phyloP scores from a whole-genome alignment of 2,113 vertebrate species.

The Rhinolophus sinicus region DNA sequence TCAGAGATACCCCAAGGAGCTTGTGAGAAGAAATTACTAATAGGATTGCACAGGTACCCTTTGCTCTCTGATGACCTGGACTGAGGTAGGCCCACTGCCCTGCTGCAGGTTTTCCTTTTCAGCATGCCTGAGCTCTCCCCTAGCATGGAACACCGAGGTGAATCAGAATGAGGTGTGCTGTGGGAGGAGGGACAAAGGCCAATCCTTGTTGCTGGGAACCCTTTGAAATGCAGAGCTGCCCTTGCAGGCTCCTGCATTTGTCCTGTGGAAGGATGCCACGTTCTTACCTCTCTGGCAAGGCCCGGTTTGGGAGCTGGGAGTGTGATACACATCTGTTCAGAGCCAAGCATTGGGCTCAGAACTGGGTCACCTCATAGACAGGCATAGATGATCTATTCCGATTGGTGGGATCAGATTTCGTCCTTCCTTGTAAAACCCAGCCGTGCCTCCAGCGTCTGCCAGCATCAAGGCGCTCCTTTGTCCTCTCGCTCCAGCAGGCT shows the following conservation, averaged over 20 bases:
- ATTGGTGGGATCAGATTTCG: slow-evolving; percentile 41
- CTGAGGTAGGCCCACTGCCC: no score
- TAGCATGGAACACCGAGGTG: background rate
- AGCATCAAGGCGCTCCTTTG: slow-evolving; percentile 49
- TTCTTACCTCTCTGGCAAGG: background rate
- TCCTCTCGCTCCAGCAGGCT: slow-evolving; percentile 8
- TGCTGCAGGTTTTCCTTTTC: background rate
- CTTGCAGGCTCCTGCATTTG: background rate
- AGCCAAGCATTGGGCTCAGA: slow-evolving; percentile 25
- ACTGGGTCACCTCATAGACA: slow-evolving; percentile 59
- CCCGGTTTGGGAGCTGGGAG: background rate
- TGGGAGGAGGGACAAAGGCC: background rate
- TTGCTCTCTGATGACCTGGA: background rate
- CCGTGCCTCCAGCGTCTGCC: background rate
- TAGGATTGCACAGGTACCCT: background rate
- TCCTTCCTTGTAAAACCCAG: slow-evolving; percentile 58
- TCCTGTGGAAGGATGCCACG: background rate
- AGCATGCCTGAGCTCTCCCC: accelerated
- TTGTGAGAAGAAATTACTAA: background rate
- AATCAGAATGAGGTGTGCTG: background rate
- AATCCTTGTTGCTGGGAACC: background rate
- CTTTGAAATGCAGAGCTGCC: background rate
- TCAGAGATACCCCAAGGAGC: background rate
- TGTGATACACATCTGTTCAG: background rate
- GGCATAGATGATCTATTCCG: background rate